phyloP scores from a whole-genome alignment of 2,797 vertebrate genomes.

The Limosa lapponica region DNA sequence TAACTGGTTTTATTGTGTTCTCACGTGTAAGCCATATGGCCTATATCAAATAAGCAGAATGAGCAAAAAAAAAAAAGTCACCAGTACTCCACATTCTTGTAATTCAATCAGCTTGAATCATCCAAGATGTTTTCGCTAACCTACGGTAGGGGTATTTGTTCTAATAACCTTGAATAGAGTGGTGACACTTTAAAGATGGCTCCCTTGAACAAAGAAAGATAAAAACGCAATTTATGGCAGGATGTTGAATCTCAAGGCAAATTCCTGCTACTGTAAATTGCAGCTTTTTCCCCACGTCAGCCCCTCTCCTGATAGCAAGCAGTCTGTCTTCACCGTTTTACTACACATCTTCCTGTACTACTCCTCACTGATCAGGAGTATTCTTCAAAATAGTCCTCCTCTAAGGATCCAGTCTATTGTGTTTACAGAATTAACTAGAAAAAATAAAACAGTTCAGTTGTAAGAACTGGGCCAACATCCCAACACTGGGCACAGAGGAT shows the following conservation, averaged over 20 bases:
- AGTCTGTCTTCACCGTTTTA: neutral
- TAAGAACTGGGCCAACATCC: neutral
- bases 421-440: neutral
- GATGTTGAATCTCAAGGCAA: slow-evolving; percentile 40
- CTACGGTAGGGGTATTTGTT: slow-evolving; percentile 21
- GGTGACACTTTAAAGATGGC: slow-evolving; percentile 54
- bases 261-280: slow-evolving; percentile 14
- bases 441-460: neutral
- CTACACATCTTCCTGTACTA: neutral
- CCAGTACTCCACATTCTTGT: neutral
- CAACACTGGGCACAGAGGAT: neutral
- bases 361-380: neutral
- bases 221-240: slow-evolving; percentile 34
- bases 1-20: neutral
- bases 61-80: neutral
- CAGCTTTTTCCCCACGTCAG: neutral
- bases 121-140: neutral
- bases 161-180: slow-evolving; percentile 57
- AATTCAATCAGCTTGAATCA: slow-evolving; percentile 53
- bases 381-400: neutral
- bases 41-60: neutral
- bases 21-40: neutral
- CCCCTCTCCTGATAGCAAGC: neutral
- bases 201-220: slow-evolving; percentile 47
- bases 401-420: neutral